These are phyloP conservation scores for Cyprinodon brontotheroides DNA, from an alignment of 2,113 vertebrate genomes.

Conservation along the genomic window DNA sequence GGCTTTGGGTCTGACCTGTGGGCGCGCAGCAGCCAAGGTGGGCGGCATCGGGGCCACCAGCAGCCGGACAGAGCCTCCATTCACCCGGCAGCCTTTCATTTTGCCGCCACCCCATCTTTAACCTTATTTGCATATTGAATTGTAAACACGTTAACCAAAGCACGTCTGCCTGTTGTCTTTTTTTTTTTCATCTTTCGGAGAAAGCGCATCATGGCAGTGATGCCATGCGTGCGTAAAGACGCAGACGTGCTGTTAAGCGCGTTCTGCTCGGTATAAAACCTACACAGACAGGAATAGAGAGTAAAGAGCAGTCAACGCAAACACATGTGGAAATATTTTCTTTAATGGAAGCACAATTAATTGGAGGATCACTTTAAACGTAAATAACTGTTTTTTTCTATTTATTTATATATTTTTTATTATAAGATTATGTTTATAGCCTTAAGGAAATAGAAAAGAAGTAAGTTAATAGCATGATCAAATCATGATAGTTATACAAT, in stretches of 20 bases:
- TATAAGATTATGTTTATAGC: neutral
- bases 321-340: neutral
- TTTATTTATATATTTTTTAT: neutral
- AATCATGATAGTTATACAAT: neutral
- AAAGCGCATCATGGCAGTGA: neutral
- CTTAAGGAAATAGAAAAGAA: neutral
- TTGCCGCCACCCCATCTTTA: neutral
- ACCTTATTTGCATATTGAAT: neutral
- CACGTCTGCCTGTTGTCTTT: slow-evolving; percentile 6
- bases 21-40: slow-evolving; percentile 47
- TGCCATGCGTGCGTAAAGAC: neutral
- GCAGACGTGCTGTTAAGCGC: neutral
- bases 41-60: slow-evolving; percentile 30
- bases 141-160: slow-evolving; percentile 2
- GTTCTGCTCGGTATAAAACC: slow-evolving; percentile 14
- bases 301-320: slow-evolving; percentile 1
- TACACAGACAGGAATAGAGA: neutral
- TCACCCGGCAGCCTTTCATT: slow-evolving; percentile 41
- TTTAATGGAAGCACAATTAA: neutral
- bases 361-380: neutral
- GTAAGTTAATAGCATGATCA: neutral
- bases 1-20: slow-evolving; percentile 63
- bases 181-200: neutral
- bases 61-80: slow-evolving; percentile 61
- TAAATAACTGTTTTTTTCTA: neutral